phyloP scores from a whole-genome alignment of 2,888 invertebrate species.

The Clepsis dumicolana region DNA sequence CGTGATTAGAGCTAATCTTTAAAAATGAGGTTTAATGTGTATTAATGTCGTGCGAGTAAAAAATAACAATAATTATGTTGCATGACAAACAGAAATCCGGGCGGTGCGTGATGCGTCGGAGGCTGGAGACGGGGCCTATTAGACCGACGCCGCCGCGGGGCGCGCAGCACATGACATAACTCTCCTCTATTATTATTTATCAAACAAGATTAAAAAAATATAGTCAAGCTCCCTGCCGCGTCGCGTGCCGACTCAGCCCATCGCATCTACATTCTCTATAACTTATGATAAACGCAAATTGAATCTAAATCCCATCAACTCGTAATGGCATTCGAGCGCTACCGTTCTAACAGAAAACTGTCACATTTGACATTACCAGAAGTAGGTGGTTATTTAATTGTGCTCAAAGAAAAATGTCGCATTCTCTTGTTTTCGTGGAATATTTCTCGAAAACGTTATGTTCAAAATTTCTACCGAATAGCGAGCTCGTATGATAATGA shows the following conservation, averaged over 20 bases:
- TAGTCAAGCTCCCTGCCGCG: constrained; percentile 73
- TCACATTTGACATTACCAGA: constrained; percentile 43
- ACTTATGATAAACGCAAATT: constrained; percentile 70
- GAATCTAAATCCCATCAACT: constrained; percentile 63
- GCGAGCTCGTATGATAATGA: constrained; percentile 46
- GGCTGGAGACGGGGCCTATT: constrained; percentile 63
- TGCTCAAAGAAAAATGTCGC: constrained; percentile 15
- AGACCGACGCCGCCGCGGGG: constrained; percentile 65
- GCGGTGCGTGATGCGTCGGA: constrained; percentile 61
- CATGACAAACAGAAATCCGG: constrained; percentile 79
- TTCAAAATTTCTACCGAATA: constrained; percentile 48
- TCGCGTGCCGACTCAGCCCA: constrained; percentile 69
- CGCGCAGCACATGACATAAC: constrained; percentile 72
- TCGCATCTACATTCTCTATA: constrained; percentile 61
- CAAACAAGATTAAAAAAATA: constrained; percentile 70
- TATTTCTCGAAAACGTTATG: constrained; percentile 51
- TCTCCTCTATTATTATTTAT: constrained; percentile 78
- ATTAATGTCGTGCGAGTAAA: constrained; percentile 53
- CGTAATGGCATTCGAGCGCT: constrained; percentile 67
- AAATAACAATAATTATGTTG: constrained; percentile 70
- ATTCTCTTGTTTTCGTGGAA: constrained; percentile 47
- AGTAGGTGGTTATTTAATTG: constrained; percentile 1
- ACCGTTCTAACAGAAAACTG: constrained; percentile 59
- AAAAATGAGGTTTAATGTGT: constrained; percentile 44
- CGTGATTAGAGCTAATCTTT: constrained; percentile 35